Percentiles rank a stretch among this genome's conserved stretches.
phyloP scores from a whole-genome alignment of 2,797 vertebrate species.

The Squalus acanthias region DNA sequence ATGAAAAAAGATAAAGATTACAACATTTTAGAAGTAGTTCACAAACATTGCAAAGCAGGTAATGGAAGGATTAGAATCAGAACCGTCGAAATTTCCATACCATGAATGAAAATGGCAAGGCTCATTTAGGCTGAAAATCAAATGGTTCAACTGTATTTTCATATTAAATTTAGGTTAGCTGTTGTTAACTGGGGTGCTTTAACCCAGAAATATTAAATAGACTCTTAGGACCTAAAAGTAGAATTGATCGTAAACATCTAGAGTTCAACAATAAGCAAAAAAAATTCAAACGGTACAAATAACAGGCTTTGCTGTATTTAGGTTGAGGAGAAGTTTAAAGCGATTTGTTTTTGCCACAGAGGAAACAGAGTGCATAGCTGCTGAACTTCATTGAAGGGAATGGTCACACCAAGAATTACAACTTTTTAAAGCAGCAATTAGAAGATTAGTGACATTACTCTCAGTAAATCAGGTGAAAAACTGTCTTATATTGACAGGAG shows the following conservation, averaged over 20 bases:
- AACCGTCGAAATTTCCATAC: background rate
- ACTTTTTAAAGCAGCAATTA: background rate
- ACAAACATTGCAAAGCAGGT: background rate
- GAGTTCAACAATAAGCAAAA: background rate
- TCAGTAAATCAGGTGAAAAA: background rate
- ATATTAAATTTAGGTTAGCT: background rate
- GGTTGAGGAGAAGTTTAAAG: background rate
- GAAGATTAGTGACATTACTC: background rate
- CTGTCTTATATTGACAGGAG: background rate
- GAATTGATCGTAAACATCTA: background rate
- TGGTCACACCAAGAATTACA: background rate
- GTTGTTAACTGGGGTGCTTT: background rate
- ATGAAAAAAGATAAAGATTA: slow-evolving; percentile 4
- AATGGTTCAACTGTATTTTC: background rate
- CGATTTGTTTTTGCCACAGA: background rate
- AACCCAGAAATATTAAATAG: background rate
- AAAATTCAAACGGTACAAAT: background rate
- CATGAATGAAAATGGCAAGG: background rate
- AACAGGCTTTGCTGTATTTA: background rate
- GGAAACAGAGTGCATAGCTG: background rate
- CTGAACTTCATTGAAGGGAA: background rate
- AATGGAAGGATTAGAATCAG: background rate
- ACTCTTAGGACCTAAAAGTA: background rate
- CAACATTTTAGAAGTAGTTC: background rate
- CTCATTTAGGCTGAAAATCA: background rate